These are phyloP conservation scores for Gyrodactylus bullatarudis DNA, from an alignment of 1,140 invertebrate species.

Conservation along the genomic window DNA sequence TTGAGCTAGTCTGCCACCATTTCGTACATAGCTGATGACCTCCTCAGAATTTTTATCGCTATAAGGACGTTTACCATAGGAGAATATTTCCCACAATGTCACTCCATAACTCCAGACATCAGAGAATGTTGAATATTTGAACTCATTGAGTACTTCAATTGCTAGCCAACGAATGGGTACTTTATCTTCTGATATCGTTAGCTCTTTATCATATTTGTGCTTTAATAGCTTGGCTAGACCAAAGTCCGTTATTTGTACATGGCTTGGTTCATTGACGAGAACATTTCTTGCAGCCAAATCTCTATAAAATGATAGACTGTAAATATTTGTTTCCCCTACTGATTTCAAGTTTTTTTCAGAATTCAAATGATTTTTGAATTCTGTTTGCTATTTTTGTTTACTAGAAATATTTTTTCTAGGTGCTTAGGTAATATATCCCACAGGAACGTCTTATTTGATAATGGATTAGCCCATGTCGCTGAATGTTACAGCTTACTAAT, in stretches of 20 bases:
- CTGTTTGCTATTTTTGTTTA: no score
- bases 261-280: neutral
- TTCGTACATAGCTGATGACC: conserved; percentile 4
- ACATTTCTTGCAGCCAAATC: conserved; percentile 6
- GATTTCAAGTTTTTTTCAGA: no score
- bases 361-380: no score
- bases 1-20: conserved; percentile 7
- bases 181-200: conserved; percentile 1
- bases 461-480: no score
- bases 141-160: neutral
- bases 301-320: no score
- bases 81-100: conserved; percentile 9
- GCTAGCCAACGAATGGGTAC: conserved; percentile 4
- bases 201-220: neutral
- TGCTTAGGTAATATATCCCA: no score
- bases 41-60: conserved; percentile 3
- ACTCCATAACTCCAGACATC: conserved; percentile 9
- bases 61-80: conserved; percentile 8
- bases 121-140: neutral
- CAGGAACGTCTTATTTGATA: no score
- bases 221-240: neutral
- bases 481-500: no score
- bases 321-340: no score
- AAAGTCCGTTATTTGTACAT: conserved; percentile 4
- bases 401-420: no score